Evolutionary conservation across 2,113 vertebrate genomes (phyloP), one percentile per base, ranked within the genome.

Genomic region (Emydocephalus ijimae): DNA sequence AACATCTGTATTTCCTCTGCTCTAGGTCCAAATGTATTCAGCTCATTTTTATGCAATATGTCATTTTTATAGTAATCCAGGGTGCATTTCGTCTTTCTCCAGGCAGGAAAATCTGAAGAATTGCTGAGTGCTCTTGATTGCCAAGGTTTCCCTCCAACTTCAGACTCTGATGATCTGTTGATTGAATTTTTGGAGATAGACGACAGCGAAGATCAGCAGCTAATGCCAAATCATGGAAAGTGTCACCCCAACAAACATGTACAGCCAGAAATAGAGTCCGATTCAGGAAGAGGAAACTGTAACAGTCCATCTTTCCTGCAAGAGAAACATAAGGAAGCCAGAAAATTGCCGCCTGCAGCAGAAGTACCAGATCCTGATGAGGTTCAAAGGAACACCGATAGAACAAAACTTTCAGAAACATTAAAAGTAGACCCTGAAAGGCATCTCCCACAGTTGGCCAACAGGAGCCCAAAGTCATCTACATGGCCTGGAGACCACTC

Each of bases 131-230:
- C 98, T 18, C 96, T 99, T 91, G 97, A 98, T 85, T 98, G 98
- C 93, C 98, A 98, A 10, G 97, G 98, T 93, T 99, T 99, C 92
- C 98, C 98, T 87, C 98, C 98, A 5, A 97, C 97, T 34, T 96
- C 97, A 39, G 98, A 98, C 93, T 98, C 96, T 3, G 98, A 99
- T n/a, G 98, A 99, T 85, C 95, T 99, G 69, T 97, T 99, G 95
- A 98, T 99, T 95, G 98, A 99, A 92, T 99, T 98, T 95, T 93
- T 99, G 89, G 98, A 99, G 95, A 98, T 99, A 3, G 98, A 98
- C 2, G 97, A 98, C 93, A 97, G 96, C 0, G 98, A 98, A 21
- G 98, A 98, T 85, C 98, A 97, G 91, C 98, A 98, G 20, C 94
- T 98, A 54, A 97, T 98, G 94, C 96, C 98, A 50, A 96, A 94